phyloP scores from a whole-genome alignment of 2,797 vertebrate genomes.

The Sylvia borin region DNA sequence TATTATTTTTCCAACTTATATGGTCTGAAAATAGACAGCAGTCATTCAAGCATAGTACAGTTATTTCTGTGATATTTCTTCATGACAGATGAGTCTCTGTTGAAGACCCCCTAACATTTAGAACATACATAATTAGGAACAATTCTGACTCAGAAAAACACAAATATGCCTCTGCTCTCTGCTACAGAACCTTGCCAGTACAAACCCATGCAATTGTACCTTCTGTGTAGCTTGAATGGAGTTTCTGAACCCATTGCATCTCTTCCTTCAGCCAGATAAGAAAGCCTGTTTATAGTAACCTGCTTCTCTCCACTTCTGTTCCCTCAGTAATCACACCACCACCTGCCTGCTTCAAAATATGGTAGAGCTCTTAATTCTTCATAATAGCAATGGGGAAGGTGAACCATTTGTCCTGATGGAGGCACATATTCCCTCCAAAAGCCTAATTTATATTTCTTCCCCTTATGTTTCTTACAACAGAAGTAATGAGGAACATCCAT shows the following conservation, averaged over 20 bases:
- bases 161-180: neutral
- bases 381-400: neutral
- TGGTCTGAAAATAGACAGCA: constrained; percentile 23
- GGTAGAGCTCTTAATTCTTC: neutral
- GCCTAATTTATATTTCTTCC: neutral
- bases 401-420: neutral
- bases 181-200: neutral
- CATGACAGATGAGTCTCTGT: neutral
- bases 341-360: neutral
- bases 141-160: neutral
- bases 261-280: neutral
- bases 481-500: neutral
- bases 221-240: neutral
- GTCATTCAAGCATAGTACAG: neutral
- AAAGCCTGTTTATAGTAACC: neutral
- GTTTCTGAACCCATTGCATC: neutral
- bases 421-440: neutral
- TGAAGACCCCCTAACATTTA: neutral
- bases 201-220: neutral
- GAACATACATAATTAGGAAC: neutral
- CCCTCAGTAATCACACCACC: neutral
- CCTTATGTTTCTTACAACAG: neutral
- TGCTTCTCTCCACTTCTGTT: neutral
- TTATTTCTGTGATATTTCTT: neutral
- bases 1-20: neutral